A percentile compares a stretch with the other conserved stretches of the same genome.
phyloP scores from a whole-genome alignment of 2,113 vertebrate species.

The Periophthalmodon schlosseri region DNA sequence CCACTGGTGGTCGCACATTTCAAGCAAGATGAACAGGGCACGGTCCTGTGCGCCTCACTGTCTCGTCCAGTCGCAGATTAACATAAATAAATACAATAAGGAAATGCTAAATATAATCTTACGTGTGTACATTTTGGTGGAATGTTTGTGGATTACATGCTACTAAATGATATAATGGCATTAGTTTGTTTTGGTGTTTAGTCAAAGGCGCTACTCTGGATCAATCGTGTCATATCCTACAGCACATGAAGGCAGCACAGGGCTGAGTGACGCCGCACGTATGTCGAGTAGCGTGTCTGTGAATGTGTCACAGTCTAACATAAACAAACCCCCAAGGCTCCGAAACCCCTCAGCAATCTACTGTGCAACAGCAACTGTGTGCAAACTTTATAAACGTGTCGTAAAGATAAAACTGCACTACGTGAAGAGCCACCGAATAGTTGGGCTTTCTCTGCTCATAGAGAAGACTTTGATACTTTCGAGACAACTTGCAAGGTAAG shows the following conservation, averaged over 20 bases:
- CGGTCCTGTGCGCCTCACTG: no score
- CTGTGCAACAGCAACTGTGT: background rate
- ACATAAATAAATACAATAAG: background rate
- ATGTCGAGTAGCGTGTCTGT: background rate
- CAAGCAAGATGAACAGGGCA: background rate
- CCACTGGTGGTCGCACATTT: conserved; percentile 59
- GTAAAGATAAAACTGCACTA: conserved; percentile 16
- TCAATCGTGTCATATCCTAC: background rate
- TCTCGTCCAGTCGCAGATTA: no score
- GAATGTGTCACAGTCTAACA: conserved; percentile 29
- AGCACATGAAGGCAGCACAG: conserved; percentile 40
- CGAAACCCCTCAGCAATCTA: conserved; percentile 11
- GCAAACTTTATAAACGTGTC: background rate
- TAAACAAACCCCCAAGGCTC: conserved; percentile 58
- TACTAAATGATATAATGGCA: background rate
- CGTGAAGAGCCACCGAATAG: background rate
- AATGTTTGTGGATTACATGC: background rate
- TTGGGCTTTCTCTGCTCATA: background rate
- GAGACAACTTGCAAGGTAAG: conserved; percentile 33
- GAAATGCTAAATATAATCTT: background rate
- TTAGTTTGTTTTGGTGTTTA: background rate
- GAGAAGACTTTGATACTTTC: conserved; percentile 55
- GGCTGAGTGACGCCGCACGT: conserved; percentile 31
- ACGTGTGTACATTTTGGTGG: background rate
- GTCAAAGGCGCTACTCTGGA: background rate